phyloP scores from a whole-genome alignment of 2,797 vertebrate genomes.

The Jordanella pulchra region DNA sequence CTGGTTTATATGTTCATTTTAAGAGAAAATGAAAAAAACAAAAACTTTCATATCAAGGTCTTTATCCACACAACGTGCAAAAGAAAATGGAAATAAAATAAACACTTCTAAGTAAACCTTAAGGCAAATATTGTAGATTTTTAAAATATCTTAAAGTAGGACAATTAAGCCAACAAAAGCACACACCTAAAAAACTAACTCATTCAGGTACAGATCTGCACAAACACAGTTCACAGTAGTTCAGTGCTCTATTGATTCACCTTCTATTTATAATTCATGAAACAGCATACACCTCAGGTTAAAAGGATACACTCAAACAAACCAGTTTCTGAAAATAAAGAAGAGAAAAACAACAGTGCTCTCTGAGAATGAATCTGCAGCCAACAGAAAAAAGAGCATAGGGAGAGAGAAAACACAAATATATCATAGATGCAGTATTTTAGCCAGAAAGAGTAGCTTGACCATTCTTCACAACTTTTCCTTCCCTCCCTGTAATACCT shows the following conservation, averaged over 20 bases:
- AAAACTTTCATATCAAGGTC: background rate
- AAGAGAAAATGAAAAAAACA: background rate
- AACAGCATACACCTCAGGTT: constrained; percentile 67
- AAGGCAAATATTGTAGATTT: background rate
- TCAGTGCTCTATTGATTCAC: constrained; percentile 75
- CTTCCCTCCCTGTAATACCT: constrained; percentile 48
- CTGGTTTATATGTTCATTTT: constrained; percentile 28
- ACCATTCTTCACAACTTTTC: constrained; percentile 67
- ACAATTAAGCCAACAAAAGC: constrained; percentile 1
- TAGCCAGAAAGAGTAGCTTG: constrained; percentile 30
- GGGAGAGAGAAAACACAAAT: constrained; percentile 4
- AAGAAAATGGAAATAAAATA: background rate
- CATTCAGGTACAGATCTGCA: constrained; percentile 24
- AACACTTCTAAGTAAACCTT: background rate
- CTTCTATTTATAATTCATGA: constrained; percentile 82
- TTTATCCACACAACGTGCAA: background rate
- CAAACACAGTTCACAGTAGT: constrained; percentile 60
- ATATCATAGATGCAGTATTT: constrained; percentile 16
- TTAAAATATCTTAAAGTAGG: too few relatives aligned
- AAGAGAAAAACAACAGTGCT: constrained; percentile 59
- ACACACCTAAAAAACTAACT: constrained; percentile 35
- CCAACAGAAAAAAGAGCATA: constrained; percentile 11
- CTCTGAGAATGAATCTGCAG: constrained; percentile 35
- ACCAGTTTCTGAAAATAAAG: constrained; percentile 58
- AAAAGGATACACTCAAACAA: constrained; percentile 53